These are phyloP conservation scores for Budorcas taxicolor DNA, from an alignment of 2,113 vertebrate species.

Conservation along the genomic window DNA sequence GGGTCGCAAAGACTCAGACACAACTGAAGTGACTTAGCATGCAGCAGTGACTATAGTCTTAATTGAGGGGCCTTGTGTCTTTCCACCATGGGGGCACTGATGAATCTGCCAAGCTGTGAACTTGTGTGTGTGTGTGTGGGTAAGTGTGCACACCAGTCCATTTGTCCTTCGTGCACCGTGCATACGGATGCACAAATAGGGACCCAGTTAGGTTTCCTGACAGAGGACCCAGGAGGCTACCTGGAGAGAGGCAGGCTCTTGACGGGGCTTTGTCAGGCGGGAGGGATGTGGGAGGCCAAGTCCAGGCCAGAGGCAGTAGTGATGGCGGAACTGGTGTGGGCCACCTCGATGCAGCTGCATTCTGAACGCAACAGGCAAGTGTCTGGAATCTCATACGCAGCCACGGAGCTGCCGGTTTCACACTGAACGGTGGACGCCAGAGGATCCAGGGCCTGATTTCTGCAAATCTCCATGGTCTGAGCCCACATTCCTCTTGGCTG, in stretches of 20 bases:
- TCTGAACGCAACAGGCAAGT: background rate
- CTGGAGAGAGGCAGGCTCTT: background rate
- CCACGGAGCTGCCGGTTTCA: background rate
- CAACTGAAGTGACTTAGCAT: background rate
- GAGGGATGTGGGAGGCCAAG: background rate
- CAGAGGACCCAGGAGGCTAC: background rate
- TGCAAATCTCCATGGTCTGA: background rate
- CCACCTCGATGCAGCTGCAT: background rate
- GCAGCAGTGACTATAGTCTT: background rate
- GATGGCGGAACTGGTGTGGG: background rate
- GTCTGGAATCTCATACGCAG: background rate
- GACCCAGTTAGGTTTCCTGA: background rate
- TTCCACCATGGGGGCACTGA: background rate
- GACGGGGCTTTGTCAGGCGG: background rate
- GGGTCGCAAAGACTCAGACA: background rate
- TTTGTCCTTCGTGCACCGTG: background rate
- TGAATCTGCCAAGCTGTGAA: accelerated
- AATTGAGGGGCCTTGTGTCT: background rate
- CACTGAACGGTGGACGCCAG: accelerated
- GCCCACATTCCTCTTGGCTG: background rate
- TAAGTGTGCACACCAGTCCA: too few relatives aligned
- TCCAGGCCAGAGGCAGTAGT: background rate
- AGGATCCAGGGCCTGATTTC: background rate
- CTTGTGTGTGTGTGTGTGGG: accelerated
- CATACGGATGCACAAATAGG: background rate